Evolutionary conservation across 1,140 invertebrate genomes (phyloP), one percentile per base, ranked within the genome.

Genomic region (Luehdorfia chinensis): DNA sequence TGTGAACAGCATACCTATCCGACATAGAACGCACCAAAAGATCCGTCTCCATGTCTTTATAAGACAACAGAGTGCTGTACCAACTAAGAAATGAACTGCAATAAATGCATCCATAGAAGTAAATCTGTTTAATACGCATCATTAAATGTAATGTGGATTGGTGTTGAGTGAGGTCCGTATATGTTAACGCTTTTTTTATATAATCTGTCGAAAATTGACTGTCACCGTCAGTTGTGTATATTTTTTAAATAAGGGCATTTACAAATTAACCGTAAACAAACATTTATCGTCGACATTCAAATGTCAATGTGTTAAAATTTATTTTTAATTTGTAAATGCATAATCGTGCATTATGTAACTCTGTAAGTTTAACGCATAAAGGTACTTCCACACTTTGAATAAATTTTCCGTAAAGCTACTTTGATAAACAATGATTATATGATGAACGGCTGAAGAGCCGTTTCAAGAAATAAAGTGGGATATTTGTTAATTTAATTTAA

Each of bases 121-220:
- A 69, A 68, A 62, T 67, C 50, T 61, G 66, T 68, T 14, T 75
- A 77, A 69, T 70, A 65, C 62, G 63, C 66, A 68, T 74, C 65
- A 66, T 62, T 68, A 60, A 57, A 51, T 69, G 67, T 78, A 70
- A 75, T 57, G 66, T 76, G 71, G 60, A 57, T 61, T 53, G 47
- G 71, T 75, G 75, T 79, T n/a, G 77, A 76, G 65, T 83, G 70
- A 69, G 58, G 41, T 75, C 64, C 62, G 59, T 72, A 55, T 56
- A 59, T 74, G 65, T 75, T 63, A 79, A 65, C 71, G 75, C 75
- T 75, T 80, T 59, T n/a, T 53, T 69, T 75, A 61, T 79, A 71
- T 73, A 55, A 66, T 66, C 64, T 66, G 61, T 68, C 53, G 55
- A 50, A 55, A 57, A 52, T 50, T 31, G 14, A 55, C 37, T 59